Evolutionary conservation across 2,113 vertebrate genomes (phyloP), one percentile per base, ranked within the genome.

Genomic region (Chitala chitala): DNA sequence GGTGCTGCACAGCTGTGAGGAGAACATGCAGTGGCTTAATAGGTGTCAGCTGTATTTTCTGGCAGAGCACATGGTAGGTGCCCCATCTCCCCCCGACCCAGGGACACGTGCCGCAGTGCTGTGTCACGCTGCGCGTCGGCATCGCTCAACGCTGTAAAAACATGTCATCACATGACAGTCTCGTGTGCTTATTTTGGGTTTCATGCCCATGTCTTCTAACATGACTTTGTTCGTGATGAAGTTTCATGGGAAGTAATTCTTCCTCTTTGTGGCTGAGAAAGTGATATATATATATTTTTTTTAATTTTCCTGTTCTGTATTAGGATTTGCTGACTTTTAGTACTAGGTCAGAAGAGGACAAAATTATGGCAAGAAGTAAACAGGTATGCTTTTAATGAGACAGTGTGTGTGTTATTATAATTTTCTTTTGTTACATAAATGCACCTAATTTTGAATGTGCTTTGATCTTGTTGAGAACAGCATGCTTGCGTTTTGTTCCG

Each of bases 271-370:
- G 20, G 3, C 10, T n/a, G 7, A 5, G 10, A 31, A 29, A 8
- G n/a, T 17, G 29, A 20, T 31, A 29, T 8, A 3, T 15, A 22
- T 17, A 33, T 2, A 10, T 9, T 15, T 77, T 48, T 0, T 71
- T 73, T 1, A n/a, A n/a, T n/a, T n/a, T n/a, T n/a, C n/a, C n/a
- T n/a, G n/a, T 82, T 75, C 48, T 33, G 24, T 73, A 89, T 65
- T 79, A 99, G 96, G 94, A 95, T 68, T 86, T 99, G 9, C 79
- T 97, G 88, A 98, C 92, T 0, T 93, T 98, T 73, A 91, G 86
- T 79, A 90, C 90, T 48, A 92, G 87, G 80, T 82, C 91, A 1
- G 88, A 94, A 55, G 93, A 95, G 74, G 92, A 97, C 66, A 87
- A 80, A 64, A 92, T 98, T 29, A 90, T 92, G 6, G 89, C 91